phyloP scores from a whole-genome alignment of 2,888 invertebrate species.

The Hesperia comma region DNA sequence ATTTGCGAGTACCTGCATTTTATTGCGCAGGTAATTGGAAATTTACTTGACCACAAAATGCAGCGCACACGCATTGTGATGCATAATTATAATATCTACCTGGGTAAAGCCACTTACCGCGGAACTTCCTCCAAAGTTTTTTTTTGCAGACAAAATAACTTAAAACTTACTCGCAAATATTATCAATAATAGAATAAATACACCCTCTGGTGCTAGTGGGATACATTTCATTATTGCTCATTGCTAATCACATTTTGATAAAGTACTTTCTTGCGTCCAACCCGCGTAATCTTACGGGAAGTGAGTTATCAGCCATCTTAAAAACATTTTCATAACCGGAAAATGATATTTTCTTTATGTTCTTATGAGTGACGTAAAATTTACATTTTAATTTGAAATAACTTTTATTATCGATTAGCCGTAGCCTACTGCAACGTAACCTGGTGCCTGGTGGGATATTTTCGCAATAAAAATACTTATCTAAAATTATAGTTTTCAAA shows the following conservation, averaged over 20 bases:
- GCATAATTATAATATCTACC: too few species aligned
- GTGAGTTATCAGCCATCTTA: neutral
- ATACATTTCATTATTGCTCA: constrained; percentile 39
- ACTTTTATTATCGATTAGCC: constrained; percentile 10
- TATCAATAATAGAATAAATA: constrained; percentile 22
- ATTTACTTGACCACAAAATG: too few species aligned
- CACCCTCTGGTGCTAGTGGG: constrained; percentile 13
- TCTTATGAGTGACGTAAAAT: neutral
- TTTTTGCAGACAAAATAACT: neutral
- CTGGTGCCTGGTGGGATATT: too few species aligned
- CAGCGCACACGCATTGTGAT: too few species aligned
- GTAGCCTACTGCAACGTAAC: too few species aligned
- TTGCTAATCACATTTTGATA: constrained; percentile 31
- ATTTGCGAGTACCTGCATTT: too few species aligned
- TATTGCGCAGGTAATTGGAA: too few species aligned
- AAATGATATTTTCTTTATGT: constrained; percentile 36
- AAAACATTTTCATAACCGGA: constrained; percentile 37
- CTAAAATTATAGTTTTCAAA: too few species aligned
- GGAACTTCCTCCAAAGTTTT: neutral
- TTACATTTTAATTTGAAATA: constrained; percentile 10
- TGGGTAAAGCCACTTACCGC: neutral
- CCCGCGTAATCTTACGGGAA: neutral
- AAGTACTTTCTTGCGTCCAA: constrained; percentile 1
- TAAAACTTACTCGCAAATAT: constrained; percentile 31
- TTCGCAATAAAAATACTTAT: too few species aligned